These are phyloP conservation scores for Phrynocephalus vlangalii DNA, from an alignment of 2,797 vertebrate species.

Conservation along the genomic window DNA sequence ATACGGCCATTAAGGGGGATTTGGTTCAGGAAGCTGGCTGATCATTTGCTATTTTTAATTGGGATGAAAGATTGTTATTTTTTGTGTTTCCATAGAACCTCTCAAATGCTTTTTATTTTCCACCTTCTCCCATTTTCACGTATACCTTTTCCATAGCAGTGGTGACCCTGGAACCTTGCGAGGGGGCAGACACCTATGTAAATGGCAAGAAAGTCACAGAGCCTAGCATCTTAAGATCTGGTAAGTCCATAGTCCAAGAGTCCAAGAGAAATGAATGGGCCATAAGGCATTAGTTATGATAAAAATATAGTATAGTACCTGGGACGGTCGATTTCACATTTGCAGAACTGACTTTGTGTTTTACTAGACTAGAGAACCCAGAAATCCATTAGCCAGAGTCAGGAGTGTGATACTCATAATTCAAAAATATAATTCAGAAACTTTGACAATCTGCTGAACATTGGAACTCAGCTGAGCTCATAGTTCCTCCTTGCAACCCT, in stretches of 20 bases:
- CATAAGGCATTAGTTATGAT: background rate
- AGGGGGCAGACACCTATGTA: slow-evolving; percentile 94
- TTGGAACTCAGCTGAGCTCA: background rate
- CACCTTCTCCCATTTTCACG: background rate
- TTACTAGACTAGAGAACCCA: background rate
- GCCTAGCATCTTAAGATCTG: slow-evolving; percentile 91
- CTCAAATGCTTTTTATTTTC: background rate
- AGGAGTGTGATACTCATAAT: background rate
- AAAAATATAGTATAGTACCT: background rate
- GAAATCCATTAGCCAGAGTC: background rate
- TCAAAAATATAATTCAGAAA: background rate
- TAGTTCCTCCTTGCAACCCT: background rate
- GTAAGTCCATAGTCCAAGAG: slow-evolving; percentile 68
- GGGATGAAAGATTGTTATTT: background rate
- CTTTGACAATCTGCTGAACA: background rate
- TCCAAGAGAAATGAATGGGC: background rate
- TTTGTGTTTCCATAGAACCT: background rate
- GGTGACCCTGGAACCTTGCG: slow-evolving; percentile 93
- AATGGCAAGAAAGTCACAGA: slow-evolving; percentile 96
- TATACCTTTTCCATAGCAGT: slow-evolving; percentile 69
- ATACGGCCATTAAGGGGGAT: background rate
- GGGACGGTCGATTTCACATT: background rate
- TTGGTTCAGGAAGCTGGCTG: accelerated
- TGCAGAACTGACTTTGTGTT: background rate
- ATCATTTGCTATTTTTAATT: background rate